A percentile compares a stretch with the other conserved stretches of the same genome.
These are phyloP conservation scores for Podargus strigoides DNA, from an alignment of 2,797 vertebrate genomes.

Conservation along the genomic window DNA sequence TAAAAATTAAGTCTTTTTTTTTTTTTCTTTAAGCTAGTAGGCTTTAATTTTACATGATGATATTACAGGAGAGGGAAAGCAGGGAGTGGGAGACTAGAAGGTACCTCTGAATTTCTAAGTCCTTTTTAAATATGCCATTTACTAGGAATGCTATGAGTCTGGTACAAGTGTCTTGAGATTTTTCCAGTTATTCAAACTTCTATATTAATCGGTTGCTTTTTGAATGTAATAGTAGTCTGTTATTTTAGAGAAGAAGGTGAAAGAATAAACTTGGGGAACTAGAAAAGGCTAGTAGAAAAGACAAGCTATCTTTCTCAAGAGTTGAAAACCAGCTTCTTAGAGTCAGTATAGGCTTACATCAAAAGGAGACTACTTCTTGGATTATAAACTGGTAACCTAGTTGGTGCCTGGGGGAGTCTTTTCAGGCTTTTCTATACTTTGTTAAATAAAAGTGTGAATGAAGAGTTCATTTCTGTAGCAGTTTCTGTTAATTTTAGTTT, in stretches of 20 bases:
- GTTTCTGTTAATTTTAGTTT: neutral
- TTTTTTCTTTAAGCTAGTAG: neutral
- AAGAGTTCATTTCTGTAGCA: neutral
- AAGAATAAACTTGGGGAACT: neutral
- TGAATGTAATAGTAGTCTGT: neutral
- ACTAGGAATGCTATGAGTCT: slow-evolving; percentile 14
- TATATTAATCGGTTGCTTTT: slow-evolving; percentile 50
- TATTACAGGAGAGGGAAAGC: neutral
- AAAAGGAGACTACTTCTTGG: slow-evolving; percentile 16
- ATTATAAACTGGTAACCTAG: slow-evolving; percentile 18
- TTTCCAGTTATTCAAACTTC: slow-evolving; percentile 67
- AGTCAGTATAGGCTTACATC: neutral
- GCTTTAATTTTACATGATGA: slow-evolving; percentile 23
- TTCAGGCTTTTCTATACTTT: slow-evolving; percentile 12
- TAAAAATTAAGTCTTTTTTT: neutral
- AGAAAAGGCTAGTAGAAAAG: neutral
- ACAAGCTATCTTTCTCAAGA: neutral
- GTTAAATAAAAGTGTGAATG: slow-evolving; percentile 11
- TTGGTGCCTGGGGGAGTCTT: slow-evolving; percentile 22
- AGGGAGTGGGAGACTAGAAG: neutral
- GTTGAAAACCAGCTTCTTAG: slow-evolving; percentile 1
- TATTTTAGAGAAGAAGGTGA: slow-evolving; percentile 1
- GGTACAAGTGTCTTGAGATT: slow-evolving; percentile 26
- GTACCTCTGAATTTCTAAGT: neutral
- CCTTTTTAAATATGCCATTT: slow-evolving; percentile 4